Evolutionary conservation across 35 echinoderm and acorn worm genomes (phyloP).

Genomic region (Patiria miniata): DNA sequence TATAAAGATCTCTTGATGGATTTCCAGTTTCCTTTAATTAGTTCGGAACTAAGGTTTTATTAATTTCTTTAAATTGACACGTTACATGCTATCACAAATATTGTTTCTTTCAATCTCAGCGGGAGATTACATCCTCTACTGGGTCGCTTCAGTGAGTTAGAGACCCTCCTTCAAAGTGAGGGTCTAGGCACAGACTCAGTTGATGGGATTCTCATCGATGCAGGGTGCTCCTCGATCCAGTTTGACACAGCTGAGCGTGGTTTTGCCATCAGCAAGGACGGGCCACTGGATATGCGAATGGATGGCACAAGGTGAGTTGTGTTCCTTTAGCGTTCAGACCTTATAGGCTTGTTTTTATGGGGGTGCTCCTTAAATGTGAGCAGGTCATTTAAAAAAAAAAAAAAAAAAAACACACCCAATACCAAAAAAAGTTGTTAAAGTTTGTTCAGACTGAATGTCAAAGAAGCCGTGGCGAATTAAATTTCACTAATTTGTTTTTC

Average conservation of each 20-base stretch:
- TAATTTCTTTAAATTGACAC: not conserved
- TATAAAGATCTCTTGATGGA: too few relatives aligned
- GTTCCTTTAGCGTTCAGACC: not conserved
- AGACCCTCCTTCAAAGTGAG: slow-evolving; percentile 34
- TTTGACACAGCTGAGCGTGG: slow-evolving; percentile 83
- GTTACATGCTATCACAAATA: not conserved
- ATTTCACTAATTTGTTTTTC: slow-evolving; percentile 10
- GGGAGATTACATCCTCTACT: slow-evolving; percentile 65
- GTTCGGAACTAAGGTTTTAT: not conserved
- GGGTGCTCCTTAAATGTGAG: too few relatives aligned
- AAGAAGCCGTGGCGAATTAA: too few relatives aligned
- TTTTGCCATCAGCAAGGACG: slow-evolving; percentile 76
- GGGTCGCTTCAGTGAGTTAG: slow-evolving; percentile 75
- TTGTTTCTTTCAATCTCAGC: too few relatives aligned
- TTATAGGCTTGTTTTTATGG: too few relatives aligned
- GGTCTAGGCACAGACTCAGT: slow-evolving; percentile 24
- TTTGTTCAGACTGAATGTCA: too few relatives aligned
- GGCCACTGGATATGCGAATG: slow-evolving; percentile 93
- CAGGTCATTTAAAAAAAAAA: too few relatives aligned
- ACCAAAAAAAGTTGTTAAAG: too few relatives aligned
- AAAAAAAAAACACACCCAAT: too few relatives aligned
- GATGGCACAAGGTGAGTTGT: slow-evolving; percentile 70
- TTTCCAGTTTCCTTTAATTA: not conserved
- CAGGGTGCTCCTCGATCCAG: slow-evolving; percentile 87
- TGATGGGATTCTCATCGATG: slow-evolving; percentile 94